These are phyloP conservation scores for Cephus spinipes DNA, from an alignment of 2,888 invertebrate genomes.

Conservation along the genomic window DNA sequence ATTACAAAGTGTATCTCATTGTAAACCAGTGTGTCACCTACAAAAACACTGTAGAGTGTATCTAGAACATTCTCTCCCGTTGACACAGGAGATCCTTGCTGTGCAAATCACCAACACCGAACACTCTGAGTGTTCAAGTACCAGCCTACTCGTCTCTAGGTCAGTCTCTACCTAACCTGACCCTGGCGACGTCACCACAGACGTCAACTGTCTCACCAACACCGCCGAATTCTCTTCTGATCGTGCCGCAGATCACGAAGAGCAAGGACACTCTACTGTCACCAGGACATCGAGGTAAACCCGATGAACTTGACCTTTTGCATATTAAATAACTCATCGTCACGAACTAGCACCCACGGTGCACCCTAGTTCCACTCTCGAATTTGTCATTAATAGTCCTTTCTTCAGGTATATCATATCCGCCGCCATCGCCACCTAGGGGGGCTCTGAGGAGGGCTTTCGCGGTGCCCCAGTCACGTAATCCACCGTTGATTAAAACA, in stretches of 20 bases:
- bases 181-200: constrained; percentile 64
- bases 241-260: constrained; percentile 66
- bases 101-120: constrained; percentile 72
- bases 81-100: constrained; percentile 58
- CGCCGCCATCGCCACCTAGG: constrained; percentile 81
- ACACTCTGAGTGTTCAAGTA: constrained; percentile 82
- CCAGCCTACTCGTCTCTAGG: constrained; percentile 74
- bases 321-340: not conserved
- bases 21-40: not conserved
- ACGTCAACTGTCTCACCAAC: constrained; percentile 64
- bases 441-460: constrained; percentile 68
- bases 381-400: not conserved
- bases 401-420: constrained; percentile 78
- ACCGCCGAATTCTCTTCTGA: constrained; percentile 64
- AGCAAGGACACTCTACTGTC: constrained; percentile 65
- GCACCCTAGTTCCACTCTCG: not conserved
- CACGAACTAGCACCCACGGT: not conserved
- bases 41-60: not conserved
- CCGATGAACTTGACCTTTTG: not conserved
- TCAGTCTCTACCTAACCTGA: constrained; percentile 85
- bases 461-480: constrained; percentile 77
- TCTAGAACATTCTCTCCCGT: not conserved
- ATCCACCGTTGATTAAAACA: constrained; percentile 86
- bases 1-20: not conserved
- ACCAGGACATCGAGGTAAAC: constrained; percentile 63